Evolutionary conservation across 2,888 invertebrate genomes (phyloP).

Genomic region (Drosophila diplacantha): DNA sequence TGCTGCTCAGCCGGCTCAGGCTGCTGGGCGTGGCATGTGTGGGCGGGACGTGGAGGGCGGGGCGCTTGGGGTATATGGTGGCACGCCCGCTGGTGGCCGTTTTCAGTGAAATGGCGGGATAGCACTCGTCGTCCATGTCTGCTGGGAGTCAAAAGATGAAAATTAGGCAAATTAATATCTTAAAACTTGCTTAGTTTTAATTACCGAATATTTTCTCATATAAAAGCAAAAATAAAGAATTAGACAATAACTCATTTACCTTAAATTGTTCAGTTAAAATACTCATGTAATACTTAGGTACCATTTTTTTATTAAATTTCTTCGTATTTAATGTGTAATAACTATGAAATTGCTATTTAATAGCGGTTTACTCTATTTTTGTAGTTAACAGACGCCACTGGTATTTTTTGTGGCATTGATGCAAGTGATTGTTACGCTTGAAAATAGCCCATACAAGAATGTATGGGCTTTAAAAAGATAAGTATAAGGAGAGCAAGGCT

Average conservation of each 20-base stretch:
- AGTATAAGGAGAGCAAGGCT: background rate
- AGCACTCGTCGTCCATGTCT: conserved; percentile 96
- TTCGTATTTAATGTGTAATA: background rate
- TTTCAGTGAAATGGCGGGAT: conserved; percentile 87
- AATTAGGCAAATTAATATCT: no score
- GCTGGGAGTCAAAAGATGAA: conserved; percentile 36
- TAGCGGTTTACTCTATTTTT: background rate
- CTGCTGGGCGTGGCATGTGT: conserved; percentile 50
- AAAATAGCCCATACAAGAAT: background rate
- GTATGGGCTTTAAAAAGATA: background rate
- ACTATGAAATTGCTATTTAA: background rate
- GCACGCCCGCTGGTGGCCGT: conserved; percentile 78
- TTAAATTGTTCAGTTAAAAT: background rate
- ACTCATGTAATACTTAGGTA: background rate
- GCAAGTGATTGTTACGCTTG: background rate
- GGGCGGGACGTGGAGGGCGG: conserved; percentile 58
- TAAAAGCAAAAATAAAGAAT: background rate
- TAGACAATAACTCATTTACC: background rate
- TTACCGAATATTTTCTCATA: background rate
- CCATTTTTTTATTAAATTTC: no score
- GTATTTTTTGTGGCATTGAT: background rate
- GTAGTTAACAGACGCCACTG: background rate
- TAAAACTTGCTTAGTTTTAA: background rate
- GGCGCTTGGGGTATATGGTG: conserved; percentile 72
- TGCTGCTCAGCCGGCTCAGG: conserved; percentile 50